Evolutionary conservation across 2,888 invertebrate species (phyloP).

Genomic region (Epinotia brunnichana): DNA sequence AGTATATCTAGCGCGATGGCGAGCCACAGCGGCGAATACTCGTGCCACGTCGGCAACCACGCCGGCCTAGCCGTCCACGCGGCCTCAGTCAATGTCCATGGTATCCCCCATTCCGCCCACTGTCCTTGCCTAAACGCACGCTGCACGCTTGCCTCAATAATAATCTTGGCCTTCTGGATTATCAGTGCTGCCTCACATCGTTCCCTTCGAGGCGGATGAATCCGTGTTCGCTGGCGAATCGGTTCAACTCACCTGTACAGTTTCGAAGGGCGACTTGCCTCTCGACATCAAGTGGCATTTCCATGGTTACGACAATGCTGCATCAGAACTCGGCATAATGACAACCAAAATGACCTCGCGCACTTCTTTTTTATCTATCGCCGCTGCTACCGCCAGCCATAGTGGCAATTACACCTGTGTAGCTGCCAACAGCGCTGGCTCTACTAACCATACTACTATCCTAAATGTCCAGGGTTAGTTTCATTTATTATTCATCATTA

Average conservation of each 20-base stretch:
- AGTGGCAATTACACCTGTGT: constrained; percentile 90
- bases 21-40: constrained; percentile 88
- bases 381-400: constrained; percentile 86
- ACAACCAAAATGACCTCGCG: constrained; percentile 86
- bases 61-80: constrained; percentile 86
- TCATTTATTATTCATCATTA: constrained; percentile 51
- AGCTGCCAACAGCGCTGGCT: constrained; percentile 88
- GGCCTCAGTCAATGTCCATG: constrained; percentile 86
- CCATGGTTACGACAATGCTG: constrained; percentile 85
- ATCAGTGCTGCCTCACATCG: constrained; percentile 87
- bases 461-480: constrained; percentile 88
- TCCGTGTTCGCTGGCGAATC: constrained; percentile 88
- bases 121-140: constrained; percentile 71
- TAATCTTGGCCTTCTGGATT: constrained; percentile 77
- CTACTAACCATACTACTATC: constrained; percentile 86
- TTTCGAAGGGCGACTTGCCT: constrained; percentile 89
- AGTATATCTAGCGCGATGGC: constrained; percentile 86
- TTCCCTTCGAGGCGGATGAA: constrained; percentile 86
- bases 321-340: constrained; percentile 85
- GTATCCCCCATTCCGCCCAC: constrained; percentile 76
- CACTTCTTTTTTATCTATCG: constrained; percentile 88
- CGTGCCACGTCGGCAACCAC: constrained; percentile 87
- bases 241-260: constrained; percentile 87
- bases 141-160: constrained; percentile 79
- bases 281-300: constrained; percentile 90